Evolutionary conservation across 2,113 vertebrate species (phyloP), one percentile per base, ranked within the genome.

Genomic region (Polyodon spathula): DNA sequence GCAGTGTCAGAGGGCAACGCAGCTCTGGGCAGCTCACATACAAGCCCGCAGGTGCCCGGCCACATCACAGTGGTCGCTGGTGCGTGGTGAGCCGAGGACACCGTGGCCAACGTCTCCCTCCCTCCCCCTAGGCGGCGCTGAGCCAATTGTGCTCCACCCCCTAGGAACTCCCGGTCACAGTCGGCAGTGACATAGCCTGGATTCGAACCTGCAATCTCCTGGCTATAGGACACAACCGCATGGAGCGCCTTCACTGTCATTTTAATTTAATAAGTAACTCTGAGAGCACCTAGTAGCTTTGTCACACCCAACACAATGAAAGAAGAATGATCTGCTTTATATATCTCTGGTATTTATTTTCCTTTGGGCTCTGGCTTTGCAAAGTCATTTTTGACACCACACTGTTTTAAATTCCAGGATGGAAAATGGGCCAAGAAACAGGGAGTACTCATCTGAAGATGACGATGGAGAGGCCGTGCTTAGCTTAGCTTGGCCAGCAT

Each of bases 251-350:
- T 58, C 42, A 55, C 67, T 58, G 63, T 82, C 83, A 71, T 72
- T 80, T 78, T 60, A 78, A 75, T 79, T 78, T 73, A 67, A 68
- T 68, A 63, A 64, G 63, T 67, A 73, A 78, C 74, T 76, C 79
- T 63, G 71, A 73, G 65, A 71, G 81, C 75, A 74, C 66, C 62
- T 73, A 73, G 76, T 80, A 72, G 66, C 63, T 70, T 51, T 84
- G 73, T 84, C 75, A 76, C 68, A 71, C 65, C 15, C 67, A 75
- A 66, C 43, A 40, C 72, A 39, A 44, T 12, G 40, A n/a, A 3
- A 12, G 57, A 16, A 63, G 16, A 62, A 6, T 27, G 40, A 53
- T 12, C 40, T 55, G 39, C 52, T 6, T 46, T 4, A 60, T 40
- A 17, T 12, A 57, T 55, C 59, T 58, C 44, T 65, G 53, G 60